Percentiles rank a stretch among this genome's conserved stretches.
Evolutionary conservation across 2,113 vertebrate species (phyloP).

Genomic region (Hemichromis elongatus): DNA sequence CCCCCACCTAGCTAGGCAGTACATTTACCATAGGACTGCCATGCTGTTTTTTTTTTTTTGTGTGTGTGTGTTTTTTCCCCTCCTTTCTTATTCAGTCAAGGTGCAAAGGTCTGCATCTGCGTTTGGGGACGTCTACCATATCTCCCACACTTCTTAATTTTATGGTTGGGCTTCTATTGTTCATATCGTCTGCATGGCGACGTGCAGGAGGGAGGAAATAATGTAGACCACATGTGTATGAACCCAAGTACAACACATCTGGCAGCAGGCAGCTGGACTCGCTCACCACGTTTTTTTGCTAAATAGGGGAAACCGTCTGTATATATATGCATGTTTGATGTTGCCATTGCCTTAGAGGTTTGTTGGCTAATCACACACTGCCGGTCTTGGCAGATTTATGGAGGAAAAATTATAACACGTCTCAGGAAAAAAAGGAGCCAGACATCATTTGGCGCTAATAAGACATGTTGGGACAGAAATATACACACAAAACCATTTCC

Average conservation of each 20-base stretch:
- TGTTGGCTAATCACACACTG: slow-evolving; percentile 63
- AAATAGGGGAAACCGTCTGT: slow-evolving; percentile 59
- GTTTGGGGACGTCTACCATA: slow-evolving; percentile 39
- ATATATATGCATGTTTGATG: slow-evolving; percentile 66
- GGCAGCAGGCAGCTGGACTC: slow-evolving; percentile 59
- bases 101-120: slow-evolving; percentile 61
- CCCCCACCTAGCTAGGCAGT: slow-evolving; percentile 20
- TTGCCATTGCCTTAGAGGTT: slow-evolving; percentile 65
- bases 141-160: slow-evolving; percentile 47
- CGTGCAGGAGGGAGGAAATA: slow-evolving; percentile 49
- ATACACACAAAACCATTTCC: not conserved
- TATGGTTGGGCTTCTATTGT: slow-evolving; percentile 65
- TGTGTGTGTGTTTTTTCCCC: not conserved
- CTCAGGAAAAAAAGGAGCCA: slow-evolving; percentile 33
- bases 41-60: slow-evolving; percentile 28
- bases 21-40: slow-evolving; percentile 53
- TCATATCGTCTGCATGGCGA: slow-evolving; percentile 56
- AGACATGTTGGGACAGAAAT: slow-evolving; percentile 42
- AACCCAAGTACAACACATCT: slow-evolving; percentile 68
- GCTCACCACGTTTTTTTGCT: slow-evolving; percentile 23
- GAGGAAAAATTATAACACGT: slow-evolving; percentile 64
- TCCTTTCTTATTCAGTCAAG: slow-evolving; percentile 17
- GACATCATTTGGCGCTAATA: slow-evolving; percentile 49
- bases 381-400: slow-evolving; percentile 69
- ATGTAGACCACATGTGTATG: slow-evolving; percentile 65